Base-by-base conservation (phyloP, 2,888 invertebrate genomes). In the Stenichneumon culpator region DNA sequence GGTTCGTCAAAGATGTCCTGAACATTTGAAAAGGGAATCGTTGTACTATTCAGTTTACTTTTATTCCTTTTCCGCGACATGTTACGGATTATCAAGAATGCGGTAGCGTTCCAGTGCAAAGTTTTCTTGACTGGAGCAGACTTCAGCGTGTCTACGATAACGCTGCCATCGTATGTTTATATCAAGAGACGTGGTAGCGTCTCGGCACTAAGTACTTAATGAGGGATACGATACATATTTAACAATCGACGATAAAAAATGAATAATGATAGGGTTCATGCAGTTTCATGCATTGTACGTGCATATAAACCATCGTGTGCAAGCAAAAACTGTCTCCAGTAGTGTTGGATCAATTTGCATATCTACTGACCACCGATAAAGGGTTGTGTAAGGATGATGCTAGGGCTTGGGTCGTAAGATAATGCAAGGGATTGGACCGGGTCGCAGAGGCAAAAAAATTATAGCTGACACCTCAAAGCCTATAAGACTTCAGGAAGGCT, bases 1-100 rank as follows among this genome's bases (percentile, higher is more conserved):
- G 25, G 19, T 7, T 32, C 32, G 11, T 63, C 63, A 36, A 74
- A 74, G 9, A 74, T 9, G 11, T 74, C 65, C 14, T 44, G 32
- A n/a, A 36, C 7, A 25, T 74, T 52, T 1, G 28, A 32, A 32
- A 14, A 47, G 7, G n/a, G 0, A 16, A 19, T 14, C 32, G n/a
- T 65, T 25, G 16, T n/a, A 7, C n/a, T 39, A 3, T n/a, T 6
- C 7, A 19, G 19, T 65, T 32, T 65, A 11, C 39, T 32, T 39
- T 65, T 3, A n/a, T 65, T 65, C 36, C 7, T 5, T 65, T 0
- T 2, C 32, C 1, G 32, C 32, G 7, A 32, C 32, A 32, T 32
- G 32, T 6, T 32, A 2, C n/a, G 9, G 39, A n/a, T 36, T 65
- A 36, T 39, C 32, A 7, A 32, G 7, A 6, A 32, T 6, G 32